phyloP scores from a whole-genome alignment of 2,888 invertebrate genomes.

The Athalia circularis region DNA sequence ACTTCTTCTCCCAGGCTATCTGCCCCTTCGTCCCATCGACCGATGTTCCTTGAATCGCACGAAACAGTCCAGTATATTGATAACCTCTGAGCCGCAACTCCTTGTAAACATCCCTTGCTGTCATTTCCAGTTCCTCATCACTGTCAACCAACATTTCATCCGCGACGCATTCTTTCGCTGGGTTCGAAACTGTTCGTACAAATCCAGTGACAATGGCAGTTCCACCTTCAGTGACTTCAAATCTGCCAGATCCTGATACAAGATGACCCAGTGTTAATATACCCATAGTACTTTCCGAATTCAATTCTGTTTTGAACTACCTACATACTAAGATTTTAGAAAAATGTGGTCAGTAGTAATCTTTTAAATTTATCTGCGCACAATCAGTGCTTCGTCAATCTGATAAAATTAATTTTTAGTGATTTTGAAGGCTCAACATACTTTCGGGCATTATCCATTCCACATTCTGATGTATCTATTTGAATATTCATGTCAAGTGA shows the following conservation, averaged over 20 bases:
- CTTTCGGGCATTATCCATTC: neutral
- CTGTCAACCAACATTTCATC: slow-evolving; percentile 53
- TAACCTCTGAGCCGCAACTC: slow-evolving; percentile 66
- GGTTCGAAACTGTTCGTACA: slow-evolving; percentile 78
- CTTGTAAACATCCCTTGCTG: slow-evolving; percentile 61
- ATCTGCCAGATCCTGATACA: slow-evolving; percentile 70
- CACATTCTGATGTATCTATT: neutral
- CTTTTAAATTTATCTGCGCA: too few species aligned
- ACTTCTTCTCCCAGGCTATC: slow-evolving; percentile 75
- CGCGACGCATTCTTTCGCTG: slow-evolving; percentile 63
- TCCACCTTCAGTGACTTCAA: slow-evolving; percentile 81
- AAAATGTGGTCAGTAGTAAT: too few species aligned
- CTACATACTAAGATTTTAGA: too few species aligned
- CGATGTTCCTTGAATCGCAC: slow-evolving; percentile 67
- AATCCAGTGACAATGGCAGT: slow-evolving; percentile 83
- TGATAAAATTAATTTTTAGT: too few species aligned
- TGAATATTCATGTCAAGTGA: slow-evolving; percentile 45
- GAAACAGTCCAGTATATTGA: slow-evolving; percentile 66
- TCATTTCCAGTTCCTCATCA: slow-evolving; percentile 57
- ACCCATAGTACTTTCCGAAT: too few species aligned
- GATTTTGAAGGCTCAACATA: too few species aligned
- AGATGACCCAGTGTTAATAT: neutral
- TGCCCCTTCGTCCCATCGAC: slow-evolving; percentile 40
- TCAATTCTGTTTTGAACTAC: too few species aligned
- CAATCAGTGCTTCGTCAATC: too few species aligned